A percentile compares a stretch with the other conserved stretches of the same genome.
These are phyloP conservation scores for Redunca redunca DNA, from an alignment of 2,113 vertebrate genomes.

Conservation along the genomic window DNA sequence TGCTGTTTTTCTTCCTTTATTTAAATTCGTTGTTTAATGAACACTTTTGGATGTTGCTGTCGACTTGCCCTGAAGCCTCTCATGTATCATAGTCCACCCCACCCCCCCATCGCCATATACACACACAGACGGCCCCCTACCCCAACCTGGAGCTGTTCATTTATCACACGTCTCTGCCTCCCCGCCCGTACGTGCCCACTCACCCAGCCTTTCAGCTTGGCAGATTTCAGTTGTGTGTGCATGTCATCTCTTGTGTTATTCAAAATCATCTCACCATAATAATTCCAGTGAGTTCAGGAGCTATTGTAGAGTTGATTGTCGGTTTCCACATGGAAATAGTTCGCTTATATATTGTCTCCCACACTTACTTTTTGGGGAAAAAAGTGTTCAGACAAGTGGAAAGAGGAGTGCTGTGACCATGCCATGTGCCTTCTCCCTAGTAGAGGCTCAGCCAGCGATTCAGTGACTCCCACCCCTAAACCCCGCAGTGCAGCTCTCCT, in stretches of 20 bases:
- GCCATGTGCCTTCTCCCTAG: neutral
- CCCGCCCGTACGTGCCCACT: fast-evolving
- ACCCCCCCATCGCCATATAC: fast-evolving
- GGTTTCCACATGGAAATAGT: neutral
- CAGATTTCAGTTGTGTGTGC: neutral
- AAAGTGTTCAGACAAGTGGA: neutral
- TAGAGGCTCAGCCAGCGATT: neutral
- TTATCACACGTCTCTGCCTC: neutral
- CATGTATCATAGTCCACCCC: neutral
- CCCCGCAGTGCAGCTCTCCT: neutral
- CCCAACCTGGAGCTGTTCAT: neutral
- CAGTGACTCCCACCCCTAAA: neutral
- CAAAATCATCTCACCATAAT: neutral
- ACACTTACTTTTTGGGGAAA: neutral
- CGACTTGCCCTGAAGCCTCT: neutral
- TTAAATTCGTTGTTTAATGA: neutral
- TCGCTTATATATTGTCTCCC: neutral
- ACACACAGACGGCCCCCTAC: neutral
- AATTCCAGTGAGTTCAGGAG: constrained; percentile 6
- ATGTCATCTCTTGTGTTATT: neutral
- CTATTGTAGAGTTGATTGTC: neutral
- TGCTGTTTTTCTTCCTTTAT: neutral
- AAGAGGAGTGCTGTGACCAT: neutral
- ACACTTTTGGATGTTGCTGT: neutral
- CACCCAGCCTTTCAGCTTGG: no score